Base-by-base conservation (phyloP, 1,140 invertebrate species). In the Lycorma delicatula region DNA sequence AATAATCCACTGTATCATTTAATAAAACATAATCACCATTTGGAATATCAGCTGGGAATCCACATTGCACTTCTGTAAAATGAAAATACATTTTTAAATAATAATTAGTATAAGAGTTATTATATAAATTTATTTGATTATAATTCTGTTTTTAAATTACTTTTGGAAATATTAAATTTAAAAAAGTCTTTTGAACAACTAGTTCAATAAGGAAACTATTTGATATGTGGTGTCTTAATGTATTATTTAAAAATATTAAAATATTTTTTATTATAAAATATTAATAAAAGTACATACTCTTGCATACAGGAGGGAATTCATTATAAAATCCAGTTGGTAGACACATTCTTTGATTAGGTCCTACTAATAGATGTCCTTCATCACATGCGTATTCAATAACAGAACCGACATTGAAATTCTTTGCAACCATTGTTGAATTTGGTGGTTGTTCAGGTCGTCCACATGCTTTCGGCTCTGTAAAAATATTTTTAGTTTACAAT, bases 261-360 rank as follows among this genome's bases (percentile, higher is more conserved):
- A n/a, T n/a, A n/a, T n/a, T n/a, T n/a, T n/a, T n/a, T n/a, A n/a
- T n/a, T n/a, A n/a, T n/a, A n/a, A n/a, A n/a, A n/a, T n/a, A n/a
- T n/a, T n/a, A n/a, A n/a, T n/a, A n/a, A n/a, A n/a, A n/a, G n/a
- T n/a, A 74, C 83, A 86, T 77, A 94, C 91, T 83, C 83, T 91
- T 91, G 72, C 92, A 96, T 29, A 92, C 88, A 3, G 92, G 91
- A 25, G 91, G 89, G 68, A 93, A 93, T 71, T 94, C 91, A 63
- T 91, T 91, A 69, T 93, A 95, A 74, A 95, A 94, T 59, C 93
- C 92, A 12, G 89, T 93, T 55, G 92, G 85, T 7, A 94, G 75
- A 66, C 92, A 95, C 18, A 86, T 89, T 64, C 93, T 77, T 6
- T 79, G 81, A 0, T 84, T 79, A 0, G 91, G 91, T 3, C 92